Evolutionary conservation across 2,113 vertebrate genomes (phyloP).

Genomic region (Nestor notabilis): DNA sequence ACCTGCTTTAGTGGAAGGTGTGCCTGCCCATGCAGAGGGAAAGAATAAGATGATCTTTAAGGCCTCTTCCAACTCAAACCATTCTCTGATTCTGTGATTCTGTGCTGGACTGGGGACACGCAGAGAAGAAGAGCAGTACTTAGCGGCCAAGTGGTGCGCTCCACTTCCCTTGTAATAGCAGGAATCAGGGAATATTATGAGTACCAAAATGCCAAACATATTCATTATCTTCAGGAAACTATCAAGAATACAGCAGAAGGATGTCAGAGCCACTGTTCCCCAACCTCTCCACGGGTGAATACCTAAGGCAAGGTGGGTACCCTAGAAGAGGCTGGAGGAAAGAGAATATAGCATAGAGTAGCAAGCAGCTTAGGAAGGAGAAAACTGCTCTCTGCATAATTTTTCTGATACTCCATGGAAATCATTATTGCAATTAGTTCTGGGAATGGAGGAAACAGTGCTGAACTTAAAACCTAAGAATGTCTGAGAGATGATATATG

Average conservation of each 20-base stretch:
- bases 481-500: not conserved
- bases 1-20: not conserved
- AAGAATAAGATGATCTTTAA: not conserved
- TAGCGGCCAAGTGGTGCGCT: not conserved
- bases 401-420: not conserved
- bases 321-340: not conserved
- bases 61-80: not conserved
- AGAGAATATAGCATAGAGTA: not conserved
- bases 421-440: not conserved
- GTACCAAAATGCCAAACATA: not conserved
- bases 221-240: not conserved
- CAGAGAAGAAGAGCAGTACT: not conserved
- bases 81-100: not conserved
- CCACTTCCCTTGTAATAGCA: not conserved
- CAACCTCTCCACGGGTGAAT: accelerated
- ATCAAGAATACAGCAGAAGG: not conserved
- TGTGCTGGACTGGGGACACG: accelerated
- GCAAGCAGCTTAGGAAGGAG: not conserved
- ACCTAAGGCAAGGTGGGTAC: not conserved
- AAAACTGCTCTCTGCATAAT: not conserved
- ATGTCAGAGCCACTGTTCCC: not conserved
- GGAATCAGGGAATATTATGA: not conserved
- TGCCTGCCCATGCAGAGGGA: not conserved
- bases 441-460: not conserved
- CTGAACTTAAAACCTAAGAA: not conserved